Base-by-base conservation (phyloP, 2,797 vertebrate genomes). In the Poeciliopsis gracilis region DNA sequence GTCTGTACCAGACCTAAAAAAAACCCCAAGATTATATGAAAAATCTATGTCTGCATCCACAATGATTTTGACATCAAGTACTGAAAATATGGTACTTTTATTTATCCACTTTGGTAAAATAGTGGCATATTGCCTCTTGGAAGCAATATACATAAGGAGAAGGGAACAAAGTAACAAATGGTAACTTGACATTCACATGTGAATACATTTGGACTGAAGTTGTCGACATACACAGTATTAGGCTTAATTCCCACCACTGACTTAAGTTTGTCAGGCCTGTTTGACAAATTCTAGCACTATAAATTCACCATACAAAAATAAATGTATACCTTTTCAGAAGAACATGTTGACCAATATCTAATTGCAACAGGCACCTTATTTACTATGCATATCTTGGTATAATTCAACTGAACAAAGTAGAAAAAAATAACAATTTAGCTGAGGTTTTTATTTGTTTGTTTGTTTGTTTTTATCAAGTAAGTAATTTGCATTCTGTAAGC, bases 401-500 rank as follows among this genome's bases (percentile, higher is more conserved):
- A 87, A 84, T 83, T 84, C 36, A 78, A 87, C 78, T 76, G 78
- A 79, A 84, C 59, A 25, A 74, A 79, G 49, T 71, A 83, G 79
- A 87, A 90, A 90, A 90, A 85, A 90, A 73, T 38, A 81, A 81
- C n/a, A 4, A n/a, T 25, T 84, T 82, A 78, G 85, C 84, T 87
- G 79, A 72, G 73, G 76, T 73, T 79, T 76, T 82, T 88, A 89
- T 91, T 41, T 67, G 2, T 69, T 12, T 23, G 2, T 69, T 12
- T 23, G 20, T 20, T 51, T 20, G 0, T n/a, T 45, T 90, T 84
- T 86, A 89, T 92, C 89, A 82, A 73, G 75, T 49, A 70, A 78
- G 82, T 88, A 77, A 92, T 94, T 93, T 94, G 89, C 86, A 93
- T 93, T 91, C 89, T 91, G 90, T 88, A 79, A 88, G 82, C 92